Conservation (phyloP, 2,797 vertebrate species). For the Myotis daubentonii region DNA sequence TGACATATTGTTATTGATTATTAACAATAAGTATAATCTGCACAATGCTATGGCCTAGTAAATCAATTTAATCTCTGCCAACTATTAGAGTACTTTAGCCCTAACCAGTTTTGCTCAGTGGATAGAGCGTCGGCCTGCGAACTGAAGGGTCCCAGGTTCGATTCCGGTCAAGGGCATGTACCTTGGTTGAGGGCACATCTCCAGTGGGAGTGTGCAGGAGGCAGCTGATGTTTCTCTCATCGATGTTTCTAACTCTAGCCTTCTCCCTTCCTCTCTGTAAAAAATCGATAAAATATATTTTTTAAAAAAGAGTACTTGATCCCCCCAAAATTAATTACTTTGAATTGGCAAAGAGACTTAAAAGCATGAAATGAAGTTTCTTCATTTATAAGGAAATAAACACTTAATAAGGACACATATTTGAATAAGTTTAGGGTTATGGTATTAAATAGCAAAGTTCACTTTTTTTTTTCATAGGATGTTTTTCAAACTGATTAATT, state of each 20-base stretch:
- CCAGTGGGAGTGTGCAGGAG: too few species aligned
- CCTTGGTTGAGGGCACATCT: too few species aligned
- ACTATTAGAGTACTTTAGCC: background rate
- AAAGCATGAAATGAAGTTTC: background rate
- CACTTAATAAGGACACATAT: background rate
- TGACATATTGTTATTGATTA: background rate
- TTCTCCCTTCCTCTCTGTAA: too few species aligned
- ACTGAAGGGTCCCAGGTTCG: too few species aligned
- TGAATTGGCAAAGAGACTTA: background rate
- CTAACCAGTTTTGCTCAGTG: too few species aligned
- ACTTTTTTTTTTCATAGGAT: background rate
- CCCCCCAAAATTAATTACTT: background rate
- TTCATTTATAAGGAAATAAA: background rate
- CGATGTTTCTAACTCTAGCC: too few species aligned
- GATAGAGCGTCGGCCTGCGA: too few species aligned
- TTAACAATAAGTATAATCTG: background rate
- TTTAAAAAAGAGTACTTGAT: background rate
- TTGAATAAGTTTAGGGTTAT: background rate
- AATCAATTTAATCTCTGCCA: conserved; percentile 14
- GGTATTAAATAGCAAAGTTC: background rate
- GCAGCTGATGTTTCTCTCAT: too few species aligned
- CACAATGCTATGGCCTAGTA: background rate
- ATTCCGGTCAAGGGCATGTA: too few species aligned
- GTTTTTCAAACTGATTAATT: background rate
- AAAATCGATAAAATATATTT: too few species aligned